A percentile compares a stretch with the other conserved stretches of the same genome.
Evolutionary conservation across 2,113 vertebrate species (phyloP).

Genomic region (Crotalus viridis): DNA sequence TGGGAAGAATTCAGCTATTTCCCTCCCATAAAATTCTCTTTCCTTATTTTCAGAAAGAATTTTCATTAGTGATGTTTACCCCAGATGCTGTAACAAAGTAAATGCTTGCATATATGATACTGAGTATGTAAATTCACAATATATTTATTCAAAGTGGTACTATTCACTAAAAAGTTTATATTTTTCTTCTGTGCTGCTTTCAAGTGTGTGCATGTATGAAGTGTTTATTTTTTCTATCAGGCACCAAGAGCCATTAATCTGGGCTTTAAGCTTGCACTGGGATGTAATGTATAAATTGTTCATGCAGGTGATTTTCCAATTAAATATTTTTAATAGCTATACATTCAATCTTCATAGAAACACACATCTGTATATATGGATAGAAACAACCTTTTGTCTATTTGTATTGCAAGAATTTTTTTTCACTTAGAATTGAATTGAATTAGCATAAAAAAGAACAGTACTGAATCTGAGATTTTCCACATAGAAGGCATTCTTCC

Average conservation of each 20-base stretch:
- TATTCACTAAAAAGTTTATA: not conserved
- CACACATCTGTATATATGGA: not conserved
- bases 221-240: not conserved
- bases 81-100: not conserved
- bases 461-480: not conserved
- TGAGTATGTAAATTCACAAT: not conserved
- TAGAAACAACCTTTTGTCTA: not conserved
- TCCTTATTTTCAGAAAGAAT: not conserved
- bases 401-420: not conserved
- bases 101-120: not conserved
- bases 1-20: not conserved
- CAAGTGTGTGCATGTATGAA: not conserved
- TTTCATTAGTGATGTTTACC: not conserved
- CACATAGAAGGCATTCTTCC: not conserved
- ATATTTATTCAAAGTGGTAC: not conserved
- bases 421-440: not conserved
- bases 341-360: not conserved
- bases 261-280: not conserved
- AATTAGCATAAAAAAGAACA: not conserved
- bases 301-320: not conserved
- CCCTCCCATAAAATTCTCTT: not conserved
- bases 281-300: not conserved
- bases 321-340: not conserved
- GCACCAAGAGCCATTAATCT: not conserved
- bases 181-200: not conserved